Evolutionary conservation across 2,797 vertebrate species (phyloP).

Genomic region (Valencia hispanica): DNA sequence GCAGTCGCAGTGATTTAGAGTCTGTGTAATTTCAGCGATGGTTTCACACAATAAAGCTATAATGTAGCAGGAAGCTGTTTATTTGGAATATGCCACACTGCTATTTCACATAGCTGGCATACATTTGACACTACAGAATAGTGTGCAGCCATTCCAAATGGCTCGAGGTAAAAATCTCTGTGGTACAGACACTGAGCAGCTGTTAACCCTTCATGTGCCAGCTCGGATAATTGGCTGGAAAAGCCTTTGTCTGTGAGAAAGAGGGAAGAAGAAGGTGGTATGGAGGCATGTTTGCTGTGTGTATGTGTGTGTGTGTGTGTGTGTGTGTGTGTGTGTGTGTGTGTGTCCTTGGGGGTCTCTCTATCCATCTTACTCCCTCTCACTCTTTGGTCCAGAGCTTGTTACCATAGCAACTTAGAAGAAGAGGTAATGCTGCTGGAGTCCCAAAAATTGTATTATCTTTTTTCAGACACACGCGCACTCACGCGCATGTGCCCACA

Average conservation of each 20-base stretch:
- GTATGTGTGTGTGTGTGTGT: conserved; percentile 41
- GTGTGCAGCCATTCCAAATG: conserved; percentile 67
- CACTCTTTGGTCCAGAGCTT: conserved; percentile 75
- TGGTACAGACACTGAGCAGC: conserved; percentile 72
- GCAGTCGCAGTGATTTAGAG: conserved; percentile 1
- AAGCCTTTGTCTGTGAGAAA: conserved; percentile 72
- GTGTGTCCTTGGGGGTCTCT: conserved; percentile 76
- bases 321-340: conserved; percentile 58
- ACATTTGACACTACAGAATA: conserved; percentile 55
- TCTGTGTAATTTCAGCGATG: conserved; percentile 1
- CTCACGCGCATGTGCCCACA: conserved; percentile 11
- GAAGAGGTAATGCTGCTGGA: conserved; percentile 76
- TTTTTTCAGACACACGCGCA: conserved; percentile 54
- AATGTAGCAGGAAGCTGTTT: conserved; percentile 23
- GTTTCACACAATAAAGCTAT: conserved; percentile 10
- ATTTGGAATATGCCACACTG: conserved; percentile 31
- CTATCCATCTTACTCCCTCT: conserved; percentile 75
- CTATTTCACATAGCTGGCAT: conserved; percentile 60
- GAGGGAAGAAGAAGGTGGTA: conserved; percentile 54
- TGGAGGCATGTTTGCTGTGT: conserved; percentile 66
- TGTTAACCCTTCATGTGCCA: conserved; percentile 72
- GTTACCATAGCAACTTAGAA: conserved; percentile 81
- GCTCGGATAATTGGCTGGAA: conserved; percentile 74
- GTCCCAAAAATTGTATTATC: conserved; percentile 81
- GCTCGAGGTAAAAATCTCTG: conserved; percentile 74